These are phyloP conservation scores for Lomographa bimaculata DNA, from an alignment of 2,888 invertebrate genomes.

Conservation along the genomic window DNA sequence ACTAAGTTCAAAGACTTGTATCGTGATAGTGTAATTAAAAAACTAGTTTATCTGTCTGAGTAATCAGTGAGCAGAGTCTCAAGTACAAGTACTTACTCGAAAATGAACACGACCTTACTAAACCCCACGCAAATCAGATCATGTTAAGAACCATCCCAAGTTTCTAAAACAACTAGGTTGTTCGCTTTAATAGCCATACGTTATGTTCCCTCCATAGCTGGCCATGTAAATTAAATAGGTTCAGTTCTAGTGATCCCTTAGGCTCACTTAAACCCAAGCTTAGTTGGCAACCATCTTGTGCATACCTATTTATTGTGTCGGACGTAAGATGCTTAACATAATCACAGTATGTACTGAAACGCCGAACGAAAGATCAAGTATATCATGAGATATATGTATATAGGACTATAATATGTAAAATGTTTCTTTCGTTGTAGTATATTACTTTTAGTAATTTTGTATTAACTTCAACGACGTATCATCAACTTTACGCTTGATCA, in stretches of 20 bases:
- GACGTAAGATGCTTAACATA: constrained; percentile 14
- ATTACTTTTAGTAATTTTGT: too few species aligned
- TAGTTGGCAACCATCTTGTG: constrained; percentile 28
- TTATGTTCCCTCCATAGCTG: constrained; percentile 23
- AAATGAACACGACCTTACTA: constrained; percentile 14
- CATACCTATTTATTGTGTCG: constrained; percentile 21
- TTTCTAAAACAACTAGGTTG: constrained; percentile 21
- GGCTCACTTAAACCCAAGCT: constrained; percentile 33
- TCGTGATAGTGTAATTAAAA: too few species aligned
- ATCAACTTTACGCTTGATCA: constrained; percentile 10
- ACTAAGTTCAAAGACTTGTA: too few species aligned
- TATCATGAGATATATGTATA: too few species aligned
- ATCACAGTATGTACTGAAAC: too few species aligned
- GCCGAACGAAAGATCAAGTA: too few species aligned
- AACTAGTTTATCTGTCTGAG: too few species aligned
- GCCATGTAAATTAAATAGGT: constrained; percentile 33
- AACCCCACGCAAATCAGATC: constrained; percentile 24
- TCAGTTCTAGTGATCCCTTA: constrained; percentile 30
- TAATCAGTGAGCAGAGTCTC: too few species aligned
- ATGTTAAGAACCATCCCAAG: constrained; percentile 15
- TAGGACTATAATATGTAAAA: too few species aligned
- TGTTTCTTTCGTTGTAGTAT: too few species aligned
- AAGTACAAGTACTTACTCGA: too few species aligned
- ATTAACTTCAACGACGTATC: too few species aligned
- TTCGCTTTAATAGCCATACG: constrained; percentile 22